Conservation (phyloP, 1,140 invertebrate species). For the Varroa destructor region DNA sequence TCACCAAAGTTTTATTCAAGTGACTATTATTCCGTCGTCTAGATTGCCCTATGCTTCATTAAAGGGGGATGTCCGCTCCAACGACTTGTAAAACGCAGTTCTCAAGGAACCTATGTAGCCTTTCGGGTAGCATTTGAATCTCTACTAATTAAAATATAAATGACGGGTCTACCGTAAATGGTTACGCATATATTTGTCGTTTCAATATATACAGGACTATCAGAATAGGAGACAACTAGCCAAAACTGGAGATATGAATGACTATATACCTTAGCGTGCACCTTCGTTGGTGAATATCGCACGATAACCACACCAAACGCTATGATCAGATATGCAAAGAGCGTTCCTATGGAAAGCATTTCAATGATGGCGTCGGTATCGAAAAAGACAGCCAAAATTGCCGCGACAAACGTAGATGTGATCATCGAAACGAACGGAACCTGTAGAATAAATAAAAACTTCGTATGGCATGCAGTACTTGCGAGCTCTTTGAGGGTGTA, state of each 20-base stretch:
- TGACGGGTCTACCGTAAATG: not conserved
- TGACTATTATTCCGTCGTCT: no score
- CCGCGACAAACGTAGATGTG: conserved; percentile 61
- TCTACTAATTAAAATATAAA: not conserved
- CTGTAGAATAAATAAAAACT: conserved; percentile 37
- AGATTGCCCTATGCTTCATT: no score
- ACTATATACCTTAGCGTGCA: conserved; percentile 20
- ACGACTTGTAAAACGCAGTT: no score
- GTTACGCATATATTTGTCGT: not conserved
- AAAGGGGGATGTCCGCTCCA: no score
- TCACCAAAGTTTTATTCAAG: no score
- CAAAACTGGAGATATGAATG: conserved; percentile 14
- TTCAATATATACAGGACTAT: not conserved
- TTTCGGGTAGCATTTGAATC: not conserved
- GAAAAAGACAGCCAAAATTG: conserved; percentile 67
- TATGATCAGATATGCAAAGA: conserved; percentile 78
- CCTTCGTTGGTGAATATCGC: conserved; percentile 52
- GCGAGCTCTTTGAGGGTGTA: no score
- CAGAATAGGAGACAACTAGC: not conserved
- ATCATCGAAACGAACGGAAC: conserved; percentile 65
- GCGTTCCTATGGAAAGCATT: conserved; percentile 82
- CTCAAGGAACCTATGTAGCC: no score
- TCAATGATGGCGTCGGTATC: conserved; percentile 80
- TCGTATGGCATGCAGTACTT: no score
- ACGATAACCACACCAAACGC: conserved; percentile 73